Base-by-base conservation (phyloP, 1,140 invertebrate genomes). In the Oreohelix idahoensis region DNA sequence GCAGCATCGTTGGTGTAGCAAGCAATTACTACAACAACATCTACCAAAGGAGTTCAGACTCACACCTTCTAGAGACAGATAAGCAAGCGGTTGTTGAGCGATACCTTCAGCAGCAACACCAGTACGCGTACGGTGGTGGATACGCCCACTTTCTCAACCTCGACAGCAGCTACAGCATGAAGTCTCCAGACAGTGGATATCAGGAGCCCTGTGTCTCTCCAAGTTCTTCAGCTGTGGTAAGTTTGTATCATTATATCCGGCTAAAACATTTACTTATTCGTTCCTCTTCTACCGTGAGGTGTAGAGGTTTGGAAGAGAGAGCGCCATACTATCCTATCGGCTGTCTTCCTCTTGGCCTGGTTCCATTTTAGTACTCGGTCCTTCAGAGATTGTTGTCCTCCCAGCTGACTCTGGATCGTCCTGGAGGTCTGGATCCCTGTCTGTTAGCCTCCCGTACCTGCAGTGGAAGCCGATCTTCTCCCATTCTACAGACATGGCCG, bases 101-200 rank as follows among this genome's bases (percentile, higher is more conserved):
- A 5, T 89, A 89, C 75, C n/a, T 66, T 66, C 88, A 88, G 26
- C 85, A 86, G n/a, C 83, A 78, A 17, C 86, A 78, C 35, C 32
- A 73, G 13, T 88, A 83, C 51, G n/a, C n/a, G 2, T 29, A 83
- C 20, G 82, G 87, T 84, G 83, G 17, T 75, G 53, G n/a, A 74
- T 82, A 20, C 79, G 73, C 35, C 83, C 77, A 80, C 49, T 79
- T 26, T 79, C 75, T 23, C 76, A 42, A 8, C 49, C n/a, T 5
- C 17, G 63, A 29, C 5, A 58, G 4, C 63, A 88, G 83, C 69
- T 89, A 87, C 75, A 87, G 83, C 69, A 86, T 89, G 84, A 90
- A 90, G 75, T 90, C 89, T 23, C 89, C 89, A 23, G 89, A 90
- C 51, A 90, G 88, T 79, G 89, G 89, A 26, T 90, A 83, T 69